Percentiles rank a stretch among this genome's conserved stretches.
These are phyloP conservation scores for Morphnarchus princeps DNA, from an alignment of 2,113 vertebrate species.

Conservation along the genomic window DNA sequence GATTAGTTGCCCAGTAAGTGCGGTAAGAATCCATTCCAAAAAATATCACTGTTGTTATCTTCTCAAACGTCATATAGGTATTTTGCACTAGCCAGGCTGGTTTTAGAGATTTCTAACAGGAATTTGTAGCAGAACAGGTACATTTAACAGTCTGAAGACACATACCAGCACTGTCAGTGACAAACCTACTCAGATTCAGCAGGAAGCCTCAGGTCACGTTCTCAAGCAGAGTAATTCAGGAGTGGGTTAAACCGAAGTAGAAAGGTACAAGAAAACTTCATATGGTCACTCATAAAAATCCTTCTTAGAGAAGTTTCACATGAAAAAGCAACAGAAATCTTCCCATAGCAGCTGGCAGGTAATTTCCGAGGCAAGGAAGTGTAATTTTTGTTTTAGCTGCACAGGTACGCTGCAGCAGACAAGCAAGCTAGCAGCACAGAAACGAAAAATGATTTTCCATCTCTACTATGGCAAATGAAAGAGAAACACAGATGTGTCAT, in stretches of 20 bases:
- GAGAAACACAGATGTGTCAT: slow-evolving; percentile 54
- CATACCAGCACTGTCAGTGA: slow-evolving; percentile 36
- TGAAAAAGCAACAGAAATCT: slow-evolving; percentile 38
- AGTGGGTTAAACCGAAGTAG: neutral
- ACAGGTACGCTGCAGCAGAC: neutral
- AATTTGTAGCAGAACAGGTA: neutral
- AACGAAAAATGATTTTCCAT: slow-evolving; percentile 63
- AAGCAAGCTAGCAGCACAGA: slow-evolving; percentile 1
- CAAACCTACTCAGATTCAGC: slow-evolving; percentile 52
- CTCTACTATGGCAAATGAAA: slow-evolving; percentile 69
- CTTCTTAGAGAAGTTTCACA: neutral
- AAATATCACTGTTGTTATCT: neutral
- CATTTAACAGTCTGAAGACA: neutral
- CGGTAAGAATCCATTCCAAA: slow-evolving; percentile 87
- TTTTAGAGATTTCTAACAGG: neutral
- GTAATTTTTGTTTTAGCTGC: neutral
- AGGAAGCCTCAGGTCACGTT: slow-evolving; percentile 66
- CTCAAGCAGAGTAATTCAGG: neutral
- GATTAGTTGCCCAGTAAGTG: slow-evolving; percentile 78
- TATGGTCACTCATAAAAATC: neutral
- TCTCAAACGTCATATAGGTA: neutral
- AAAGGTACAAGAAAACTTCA: neutral
- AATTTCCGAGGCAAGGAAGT: slow-evolving; percentile 6
- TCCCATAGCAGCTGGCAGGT: slow-evolving; percentile 26
- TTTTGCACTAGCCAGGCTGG: neutral